A percentile compares a stretch with the other conserved stretches of the same genome.
Conservation (phyloP, 2,113 vertebrate genomes). For the Oncorhynchus clarkii region DNA sequence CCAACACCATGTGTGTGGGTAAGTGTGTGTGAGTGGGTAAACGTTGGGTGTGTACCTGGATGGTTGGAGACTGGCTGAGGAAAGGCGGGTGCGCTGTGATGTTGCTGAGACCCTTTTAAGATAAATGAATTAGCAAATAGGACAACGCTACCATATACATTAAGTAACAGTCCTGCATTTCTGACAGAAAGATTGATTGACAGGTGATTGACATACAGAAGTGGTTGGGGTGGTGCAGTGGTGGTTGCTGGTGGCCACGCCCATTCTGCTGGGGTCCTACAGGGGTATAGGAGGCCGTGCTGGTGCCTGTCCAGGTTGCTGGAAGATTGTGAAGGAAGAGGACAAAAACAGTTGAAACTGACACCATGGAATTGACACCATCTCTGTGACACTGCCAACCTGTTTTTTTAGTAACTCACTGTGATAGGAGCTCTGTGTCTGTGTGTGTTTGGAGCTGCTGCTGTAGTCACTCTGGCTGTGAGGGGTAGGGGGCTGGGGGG, state of each 20-base stretch:
- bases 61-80: conserved; percentile 62
- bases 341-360: too few species aligned
- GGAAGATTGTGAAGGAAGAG: conserved; percentile 4
- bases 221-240: conserved; percentile 67
- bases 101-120: conserved; percentile 72
- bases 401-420: conserved; percentile 43
- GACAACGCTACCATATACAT: too few species aligned
- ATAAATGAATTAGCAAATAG: not conserved
- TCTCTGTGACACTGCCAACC: not conserved
- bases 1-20: conserved; percentile 3
- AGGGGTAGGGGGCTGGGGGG: conserved; percentile 28
- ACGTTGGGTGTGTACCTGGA: conserved; percentile 57
- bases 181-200: not conserved
- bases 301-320: conserved; percentile 72
- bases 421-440: conserved; percentile 47
- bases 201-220: conserved; percentile 64
- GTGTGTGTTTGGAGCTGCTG: conserved; percentile 52
- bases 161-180: not conserved
- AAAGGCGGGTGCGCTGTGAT: conserved; percentile 67
- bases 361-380: too few species aligned
- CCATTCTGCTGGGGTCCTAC: conserved; percentile 68
- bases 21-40: not conserved
- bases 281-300: conserved; percentile 63
- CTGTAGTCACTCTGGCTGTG: conserved; percentile 54
- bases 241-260: conserved; percentile 64